Percentiles rank a stretch among this genome's conserved stretches.
Evolutionary conservation across 2,797 vertebrate genomes (phyloP).

Genomic region (Cynodonichthys magdalenae): DNA sequence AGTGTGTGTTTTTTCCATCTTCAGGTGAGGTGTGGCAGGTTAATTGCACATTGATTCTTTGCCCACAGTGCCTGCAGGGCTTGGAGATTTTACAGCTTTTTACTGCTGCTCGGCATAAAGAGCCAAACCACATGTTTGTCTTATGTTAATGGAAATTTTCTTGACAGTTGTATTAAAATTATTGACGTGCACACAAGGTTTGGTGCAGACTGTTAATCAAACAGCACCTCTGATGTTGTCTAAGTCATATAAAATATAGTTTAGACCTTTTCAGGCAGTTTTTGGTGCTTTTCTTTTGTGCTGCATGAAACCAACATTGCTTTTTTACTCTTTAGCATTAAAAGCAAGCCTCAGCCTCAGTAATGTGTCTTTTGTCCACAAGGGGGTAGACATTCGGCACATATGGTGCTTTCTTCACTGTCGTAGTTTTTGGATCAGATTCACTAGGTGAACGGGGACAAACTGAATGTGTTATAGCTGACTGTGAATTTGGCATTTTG

Average conservation of each 20-base stretch:
- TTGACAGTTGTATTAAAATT: slow-evolving; percentile 56
- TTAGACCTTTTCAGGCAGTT: neutral
- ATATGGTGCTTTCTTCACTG: slow-evolving; percentile 25
- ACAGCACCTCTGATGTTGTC: neutral
- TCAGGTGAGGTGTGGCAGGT: slow-evolving; percentile 41
- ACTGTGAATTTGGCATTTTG: slow-evolving; percentile 27
- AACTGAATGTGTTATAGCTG: slow-evolving; percentile 25
- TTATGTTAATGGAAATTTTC: slow-evolving; percentile 53
- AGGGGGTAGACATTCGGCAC: slow-evolving; percentile 80
- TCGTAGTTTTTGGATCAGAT: slow-evolving; percentile 32
- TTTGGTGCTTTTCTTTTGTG: neutral
- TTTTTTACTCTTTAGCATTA: neutral
- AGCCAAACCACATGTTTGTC: slow-evolving; percentile 53
- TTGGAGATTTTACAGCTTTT: slow-evolving; percentile 40
- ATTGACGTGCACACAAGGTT: slow-evolving; percentile 15
- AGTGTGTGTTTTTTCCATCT: slow-evolving; percentile 18
- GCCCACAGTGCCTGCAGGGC: slow-evolving; percentile 24
- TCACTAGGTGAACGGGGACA: slow-evolving; percentile 40
- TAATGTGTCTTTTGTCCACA: slow-evolving; percentile 72
- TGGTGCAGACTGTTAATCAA: slow-evolving; percentile 9
- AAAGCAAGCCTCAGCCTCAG: neutral
- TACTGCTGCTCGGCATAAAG: slow-evolving; percentile 44
- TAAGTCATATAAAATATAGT: slow-evolving; percentile 2
- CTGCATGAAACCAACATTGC: neutral
- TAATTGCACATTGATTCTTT: slow-evolving; percentile 41